Percentiles rank a stretch among this genome's conserved stretches.
phyloP scores from a whole-genome alignment of 2,113 vertebrate species.

The Lasiurus borealis region DNA sequence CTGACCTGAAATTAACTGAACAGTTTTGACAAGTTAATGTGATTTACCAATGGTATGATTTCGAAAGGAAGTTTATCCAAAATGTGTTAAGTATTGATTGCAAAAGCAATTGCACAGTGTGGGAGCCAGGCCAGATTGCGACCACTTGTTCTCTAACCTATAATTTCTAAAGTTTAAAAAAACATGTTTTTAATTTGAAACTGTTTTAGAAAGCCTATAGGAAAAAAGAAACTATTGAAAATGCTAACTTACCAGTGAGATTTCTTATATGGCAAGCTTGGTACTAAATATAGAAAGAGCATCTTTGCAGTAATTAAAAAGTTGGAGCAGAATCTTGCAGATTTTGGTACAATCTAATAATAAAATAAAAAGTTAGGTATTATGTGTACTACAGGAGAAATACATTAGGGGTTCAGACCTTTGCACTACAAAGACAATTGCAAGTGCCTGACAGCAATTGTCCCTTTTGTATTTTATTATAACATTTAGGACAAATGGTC shows the following conservation, averaged over 20 bases:
- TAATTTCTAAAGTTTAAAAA: constrained; percentile 10
- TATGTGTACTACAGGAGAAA: neutral
- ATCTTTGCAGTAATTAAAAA: constrained; percentile 16
- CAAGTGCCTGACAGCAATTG: neutral
- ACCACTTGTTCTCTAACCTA: neutral
- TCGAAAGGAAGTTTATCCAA: constrained; percentile 37
- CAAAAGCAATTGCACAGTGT: constrained; percentile 27
- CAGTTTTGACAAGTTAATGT: constrained; percentile 61
- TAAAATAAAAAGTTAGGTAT: neutral
- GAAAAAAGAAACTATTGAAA: neutral
- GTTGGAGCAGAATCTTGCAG: neutral
- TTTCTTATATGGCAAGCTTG: neutral
- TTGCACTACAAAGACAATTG: neutral
- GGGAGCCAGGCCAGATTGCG: neutral
- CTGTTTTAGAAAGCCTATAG: neutral
- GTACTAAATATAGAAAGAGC: neutral
- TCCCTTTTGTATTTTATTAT: neutral
- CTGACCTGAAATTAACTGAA: constrained; percentile 67
- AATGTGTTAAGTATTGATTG: constrained; percentile 58
- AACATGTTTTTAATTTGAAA: neutral
- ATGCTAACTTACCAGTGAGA: neutral
- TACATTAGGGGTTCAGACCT: neutral
- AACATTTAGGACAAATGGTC: neutral
- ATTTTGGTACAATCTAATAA: neutral
- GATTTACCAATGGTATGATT: constrained; percentile 65